Evolutionary conservation across 1,140 invertebrate species (phyloP).

Genomic region (Glossosoma conforme): DNA sequence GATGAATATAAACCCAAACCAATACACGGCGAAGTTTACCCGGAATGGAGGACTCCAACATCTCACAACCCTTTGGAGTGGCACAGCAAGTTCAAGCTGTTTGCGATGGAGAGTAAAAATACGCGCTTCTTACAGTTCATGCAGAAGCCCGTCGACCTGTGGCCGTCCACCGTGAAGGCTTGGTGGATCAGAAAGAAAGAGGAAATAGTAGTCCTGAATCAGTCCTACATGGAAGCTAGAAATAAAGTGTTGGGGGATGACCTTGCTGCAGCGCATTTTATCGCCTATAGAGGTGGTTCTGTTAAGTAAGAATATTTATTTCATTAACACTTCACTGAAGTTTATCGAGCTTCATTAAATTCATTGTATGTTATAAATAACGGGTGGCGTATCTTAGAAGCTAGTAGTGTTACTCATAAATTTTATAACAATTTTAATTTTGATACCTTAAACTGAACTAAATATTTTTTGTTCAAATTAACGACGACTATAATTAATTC

Average conservation of each 20-base stretch:
- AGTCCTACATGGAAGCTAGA: slow-evolving; percentile 36
- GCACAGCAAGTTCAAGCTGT: slow-evolving; percentile 38
- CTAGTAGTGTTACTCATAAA: too few species aligned
- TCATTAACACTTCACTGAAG: too few species aligned
- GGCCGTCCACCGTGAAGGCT: slow-evolving; percentile 10
- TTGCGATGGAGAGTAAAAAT: slow-evolving; percentile 11
- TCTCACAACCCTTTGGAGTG: slow-evolving; percentile 40
- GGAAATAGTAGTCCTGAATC: slow-evolving; percentile 41
- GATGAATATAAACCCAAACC: too few species aligned
- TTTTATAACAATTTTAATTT: too few species aligned
- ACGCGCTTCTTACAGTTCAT: not conserved
- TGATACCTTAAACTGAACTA: too few species aligned
- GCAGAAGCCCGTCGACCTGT: not conserved
- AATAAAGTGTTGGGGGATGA: slow-evolving; percentile 38
- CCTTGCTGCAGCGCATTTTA: slow-evolving; percentile 43
- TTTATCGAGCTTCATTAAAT: too few species aligned
- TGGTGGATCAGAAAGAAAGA: slow-evolving; percentile 42
- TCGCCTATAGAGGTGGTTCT: slow-evolving; percentile 36
- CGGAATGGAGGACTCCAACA: slow-evolving; percentile 43
- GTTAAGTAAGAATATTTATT: slow-evolving; percentile 37
- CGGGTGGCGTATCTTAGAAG: too few species aligned
- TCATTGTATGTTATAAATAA: too few species aligned
- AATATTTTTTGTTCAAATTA: too few species aligned
- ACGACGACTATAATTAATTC: too few species aligned
- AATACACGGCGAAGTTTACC: slow-evolving; percentile 38